Base-by-base conservation (phyloP, 2,797 vertebrate species). In the Acestrorhynchus altus region DNA sequence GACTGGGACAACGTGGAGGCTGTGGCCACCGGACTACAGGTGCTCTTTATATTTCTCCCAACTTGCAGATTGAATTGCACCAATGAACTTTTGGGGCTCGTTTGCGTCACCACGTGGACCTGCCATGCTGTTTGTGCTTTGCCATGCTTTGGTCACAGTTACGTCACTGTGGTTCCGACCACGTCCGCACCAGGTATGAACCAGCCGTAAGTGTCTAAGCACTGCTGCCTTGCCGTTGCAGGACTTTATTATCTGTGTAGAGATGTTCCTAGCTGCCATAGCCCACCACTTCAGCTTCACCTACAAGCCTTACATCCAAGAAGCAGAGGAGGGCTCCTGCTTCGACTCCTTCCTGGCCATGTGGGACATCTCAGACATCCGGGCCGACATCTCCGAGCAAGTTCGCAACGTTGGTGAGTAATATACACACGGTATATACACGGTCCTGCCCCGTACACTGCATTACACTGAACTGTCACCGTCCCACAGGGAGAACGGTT, bases 221-320 rank as follows among this genome's bases (percentile, higher is more conserved):
- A n/a, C n/a, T n/a, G 9, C 24, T 24, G 12, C 7, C 63, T 16
- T 52, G 20, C 64, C 66, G n/a, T 39, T 73, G 9, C 81, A 99
- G 98, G 98, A 99, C 89, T 99, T 99, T 52, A 92, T 99, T 59
- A 99, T 99, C 87, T 99, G 98, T 67, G 93, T 99, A 72, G 97
- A 99, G 92, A 99, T 99, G 98, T 98, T 99, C 83, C 90, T 99
- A 80, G 97, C 97, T 69, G 98, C 98, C 77, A 96, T 98, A 46
- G 98, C 96, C 7, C 97, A 99, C 88, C 97, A 99, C 89, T 98
- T 93, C 89, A 98, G 95, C 80, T 99, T 99, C 88, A 96, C 96
- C 59, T 99, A 98, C 86, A 99, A 97, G 90, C 97, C 98, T 0
- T 99, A 98, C 8, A 96, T 98, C 76, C 96, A 96, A 85, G 97